These are phyloP conservation scores for Capitella teleta DNA, from an alignment of 1,140 invertebrate genomes.

Conservation along the genomic window DNA sequence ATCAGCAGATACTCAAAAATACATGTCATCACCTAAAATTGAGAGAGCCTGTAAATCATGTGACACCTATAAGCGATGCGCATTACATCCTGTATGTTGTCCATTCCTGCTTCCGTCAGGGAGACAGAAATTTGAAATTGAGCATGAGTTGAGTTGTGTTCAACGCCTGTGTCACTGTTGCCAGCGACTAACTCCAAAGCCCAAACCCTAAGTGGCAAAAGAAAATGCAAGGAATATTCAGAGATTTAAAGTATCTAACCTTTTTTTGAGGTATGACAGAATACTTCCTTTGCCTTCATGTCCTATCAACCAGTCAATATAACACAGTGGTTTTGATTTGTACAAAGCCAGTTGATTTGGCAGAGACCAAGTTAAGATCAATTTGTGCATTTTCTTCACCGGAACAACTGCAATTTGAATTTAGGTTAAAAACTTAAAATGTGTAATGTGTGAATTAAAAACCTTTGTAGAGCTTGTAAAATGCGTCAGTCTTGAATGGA, in stretches of 20 bases:
- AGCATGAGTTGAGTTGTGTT: neutral
- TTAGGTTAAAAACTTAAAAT: neutral
- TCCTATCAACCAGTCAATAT: conserved; percentile 21
- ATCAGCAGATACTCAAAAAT: conserved; percentile 32
- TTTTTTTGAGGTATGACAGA: conserved; percentile 29
- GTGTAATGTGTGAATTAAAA: conserved; percentile 1
- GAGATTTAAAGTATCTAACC: conserved; percentile 16
- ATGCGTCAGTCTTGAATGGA: conserved; percentile 52
- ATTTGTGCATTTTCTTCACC: conserved; percentile 58
- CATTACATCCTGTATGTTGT: neutral
- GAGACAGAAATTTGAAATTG: neutral
- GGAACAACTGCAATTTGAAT: conserved; percentile 51
- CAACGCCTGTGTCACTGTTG: neutral
- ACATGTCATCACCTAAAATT: conserved; percentile 22
- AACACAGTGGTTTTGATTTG: conserved; percentile 25
- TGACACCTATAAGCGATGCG: neutral
- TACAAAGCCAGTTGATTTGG: conserved; percentile 50
- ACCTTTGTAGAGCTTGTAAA: conserved; percentile 60
- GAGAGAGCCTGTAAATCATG: no score
- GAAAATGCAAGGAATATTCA: neutral
- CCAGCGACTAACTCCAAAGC: neutral
- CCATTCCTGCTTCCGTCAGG: neutral
- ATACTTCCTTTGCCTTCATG: conserved; percentile 36
- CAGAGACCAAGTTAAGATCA: conserved; percentile 69
- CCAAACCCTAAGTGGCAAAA: neutral